Percentiles rank a stretch among this genome's conserved stretches.
phyloP scores from a whole-genome alignment of 2,888 invertebrate species.

The Brachyopa scutellaris region DNA sequence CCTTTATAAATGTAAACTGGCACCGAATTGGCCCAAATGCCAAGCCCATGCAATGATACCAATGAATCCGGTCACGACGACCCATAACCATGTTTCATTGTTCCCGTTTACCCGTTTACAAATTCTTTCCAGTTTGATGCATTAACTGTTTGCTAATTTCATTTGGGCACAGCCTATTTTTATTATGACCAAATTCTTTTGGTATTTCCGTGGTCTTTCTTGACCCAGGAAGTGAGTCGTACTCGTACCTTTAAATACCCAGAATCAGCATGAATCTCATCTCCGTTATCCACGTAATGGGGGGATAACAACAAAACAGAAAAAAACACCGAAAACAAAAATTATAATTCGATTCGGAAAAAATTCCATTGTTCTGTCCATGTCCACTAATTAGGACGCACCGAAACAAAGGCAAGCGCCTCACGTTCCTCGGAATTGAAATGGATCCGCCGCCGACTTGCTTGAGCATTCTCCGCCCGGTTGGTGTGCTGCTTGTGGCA shows the following conservation, averaged over 20 bases:
- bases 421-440: constrained; percentile 30
- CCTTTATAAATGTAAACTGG: too few species aligned
- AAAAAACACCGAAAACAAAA: constrained; percentile 1
- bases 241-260: constrained; percentile 31
- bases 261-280: constrained; percentile 31
- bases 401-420: constrained; percentile 26
- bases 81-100: neutral
- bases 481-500: constrained; percentile 10
- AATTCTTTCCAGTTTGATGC: neutral
- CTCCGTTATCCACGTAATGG: neutral
- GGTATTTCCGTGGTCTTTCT: constrained; percentile 20
- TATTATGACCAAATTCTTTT: constrained; percentile 14
- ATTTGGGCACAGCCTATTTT: neutral
- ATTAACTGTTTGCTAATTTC: constrained; percentile 6
- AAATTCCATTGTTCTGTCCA: constrained; percentile 58
- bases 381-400: constrained; percentile 58
- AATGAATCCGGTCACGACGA: too few species aligned
- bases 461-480: neutral
- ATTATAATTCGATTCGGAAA: neutral
- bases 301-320: neutral
- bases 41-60: too few species aligned
- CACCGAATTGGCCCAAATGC: too few species aligned
- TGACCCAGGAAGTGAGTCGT: constrained; percentile 39
- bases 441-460: constrained; percentile 1
- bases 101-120: neutral